A percentile compares a stretch with the other conserved stretches of the same genome.
Evolutionary conservation across 23 tunicate species (phyloP).

Genomic region (Trididemnum nubilum): DNA sequence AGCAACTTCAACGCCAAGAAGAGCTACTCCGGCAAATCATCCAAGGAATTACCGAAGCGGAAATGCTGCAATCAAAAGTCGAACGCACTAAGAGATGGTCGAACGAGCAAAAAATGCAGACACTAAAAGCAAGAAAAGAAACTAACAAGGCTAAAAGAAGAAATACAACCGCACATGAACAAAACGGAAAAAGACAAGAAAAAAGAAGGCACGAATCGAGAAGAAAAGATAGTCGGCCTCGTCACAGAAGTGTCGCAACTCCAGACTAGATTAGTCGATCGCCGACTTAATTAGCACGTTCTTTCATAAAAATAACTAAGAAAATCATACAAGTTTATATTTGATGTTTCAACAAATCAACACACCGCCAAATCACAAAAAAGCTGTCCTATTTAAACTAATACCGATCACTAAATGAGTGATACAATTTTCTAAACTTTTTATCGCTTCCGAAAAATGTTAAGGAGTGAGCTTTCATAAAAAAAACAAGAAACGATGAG

Average conservation of each 20-base stretch:
- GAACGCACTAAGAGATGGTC: constrained; percentile 37
- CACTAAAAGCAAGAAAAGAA: background rate
- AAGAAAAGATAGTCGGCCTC: background rate
- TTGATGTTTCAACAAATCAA: too few relatives aligned
- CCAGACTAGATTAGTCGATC: background rate
- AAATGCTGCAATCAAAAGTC: constrained; percentile 30
- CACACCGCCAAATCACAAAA: too few relatives aligned
- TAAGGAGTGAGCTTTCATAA: too few relatives aligned
- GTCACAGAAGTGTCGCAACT: background rate
- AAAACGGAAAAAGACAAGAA: background rate
- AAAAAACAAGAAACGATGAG: too few relatives aligned
- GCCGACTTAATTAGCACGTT: background rate
- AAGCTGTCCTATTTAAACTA: too few relatives aligned
- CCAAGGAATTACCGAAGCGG: constrained; percentile 32
- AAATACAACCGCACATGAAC: background rate
- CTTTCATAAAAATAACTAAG: background rate
- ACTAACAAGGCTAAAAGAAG: background rate
- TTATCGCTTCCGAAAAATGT: too few relatives aligned
- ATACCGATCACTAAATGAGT: too few relatives aligned
- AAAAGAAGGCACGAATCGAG: background rate
- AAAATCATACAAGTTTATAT: background rate
- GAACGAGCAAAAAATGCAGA: constrained; percentile 19
- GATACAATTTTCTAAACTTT: too few relatives aligned
- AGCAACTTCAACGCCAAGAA: constrained; percentile 5
- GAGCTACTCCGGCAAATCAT: constrained; percentile 26